These are phyloP conservation scores for Seriola rivoliana DNA, from an alignment of 2,113 vertebrate species.

Conservation along the genomic window DNA sequence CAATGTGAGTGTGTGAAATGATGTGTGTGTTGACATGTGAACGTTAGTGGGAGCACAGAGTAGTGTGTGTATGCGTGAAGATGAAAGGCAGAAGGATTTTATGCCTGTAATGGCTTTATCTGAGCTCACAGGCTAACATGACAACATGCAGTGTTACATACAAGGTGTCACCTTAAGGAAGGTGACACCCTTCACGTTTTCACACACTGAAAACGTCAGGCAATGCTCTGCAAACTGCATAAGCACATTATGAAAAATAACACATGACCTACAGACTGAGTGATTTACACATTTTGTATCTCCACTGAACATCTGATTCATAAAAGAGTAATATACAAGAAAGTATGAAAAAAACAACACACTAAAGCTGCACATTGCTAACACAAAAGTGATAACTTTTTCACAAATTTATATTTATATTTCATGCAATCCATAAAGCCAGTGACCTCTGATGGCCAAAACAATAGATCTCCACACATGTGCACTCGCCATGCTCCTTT, in stretches of 20 bases:
- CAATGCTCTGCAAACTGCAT: conserved; percentile 2
- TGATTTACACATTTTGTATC: conserved; percentile 5
- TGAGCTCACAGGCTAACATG: conserved; percentile 19
- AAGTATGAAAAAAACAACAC: not conserved
- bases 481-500: conserved; percentile 8
- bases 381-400: not conserved
- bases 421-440: conserved; percentile 7
- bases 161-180: conserved; percentile 3
- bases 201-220: not conserved
- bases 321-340: not conserved
- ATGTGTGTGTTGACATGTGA: conserved; percentile 52
- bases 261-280: conserved; percentile 22
- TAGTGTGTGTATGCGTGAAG: conserved; percentile 20
- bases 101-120: conserved; percentile 51
- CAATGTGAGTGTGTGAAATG: conserved; percentile 30
- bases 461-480: conserved; percentile 15
- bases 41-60: not conserved
- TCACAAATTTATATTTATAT: not conserved
- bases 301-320: conserved; percentile 1
- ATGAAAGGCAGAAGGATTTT: conserved; percentile 59
- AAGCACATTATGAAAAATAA: conserved; percentile 5
- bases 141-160: conserved; percentile 32
- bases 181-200: not conserved
- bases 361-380: not conserved
- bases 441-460: conserved; percentile 7